Evolutionary conservation across 2,797 vertebrate species (phyloP), one percentile per base, ranked within the genome.

Genomic region (Delichon dasypus): DNA sequence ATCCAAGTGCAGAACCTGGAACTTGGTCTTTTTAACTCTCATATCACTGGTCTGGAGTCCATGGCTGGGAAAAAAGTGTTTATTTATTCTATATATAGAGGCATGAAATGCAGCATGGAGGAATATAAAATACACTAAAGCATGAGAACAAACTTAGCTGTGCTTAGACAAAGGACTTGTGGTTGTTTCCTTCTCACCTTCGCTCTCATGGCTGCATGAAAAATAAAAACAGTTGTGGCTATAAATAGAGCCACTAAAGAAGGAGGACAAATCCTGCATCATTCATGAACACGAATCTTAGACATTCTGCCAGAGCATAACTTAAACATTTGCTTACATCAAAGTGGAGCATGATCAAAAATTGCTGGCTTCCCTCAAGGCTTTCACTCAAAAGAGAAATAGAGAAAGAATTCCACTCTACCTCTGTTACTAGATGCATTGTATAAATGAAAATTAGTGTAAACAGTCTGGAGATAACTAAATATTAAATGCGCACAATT

Each of bases 241-340:
- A 96, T 97, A 96, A 95, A 97, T 93, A 96, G 93, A 87, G 34
- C 34, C 7, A 5, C 87, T 8, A 9, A 88, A 44, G 73, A 94
- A 94, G 61, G 71, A 96, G 78, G 85, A 95, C 89, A 92, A 94
- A 94, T 79, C 78, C 77, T 95, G 89, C 94, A 97, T 97, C 96
- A 93, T 97, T 97, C 93, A 96, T 96, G 95, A 96, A 92, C 83
- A 62, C 0, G 13, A 92, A 79, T 78, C 90, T 94, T 85, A 97
- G 89, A 96, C 77, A 26, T 95, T 95, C 93, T 92, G 88, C 93
- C 90, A 84, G 84, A 94, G 89, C 81, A 89, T 95, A 96, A 97
- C 96, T 96, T 96, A 95, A 97, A 96, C 95, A 96, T 96, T 96
- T 96, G 88, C 94, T 97, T 96, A 96, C 96, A 96, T 97, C 95